Percentiles rank a stretch among this genome's conserved stretches.
Evolutionary conservation across 2,113 vertebrate genomes (phyloP).

Genomic region (Gadus macrocephalus): DNA sequence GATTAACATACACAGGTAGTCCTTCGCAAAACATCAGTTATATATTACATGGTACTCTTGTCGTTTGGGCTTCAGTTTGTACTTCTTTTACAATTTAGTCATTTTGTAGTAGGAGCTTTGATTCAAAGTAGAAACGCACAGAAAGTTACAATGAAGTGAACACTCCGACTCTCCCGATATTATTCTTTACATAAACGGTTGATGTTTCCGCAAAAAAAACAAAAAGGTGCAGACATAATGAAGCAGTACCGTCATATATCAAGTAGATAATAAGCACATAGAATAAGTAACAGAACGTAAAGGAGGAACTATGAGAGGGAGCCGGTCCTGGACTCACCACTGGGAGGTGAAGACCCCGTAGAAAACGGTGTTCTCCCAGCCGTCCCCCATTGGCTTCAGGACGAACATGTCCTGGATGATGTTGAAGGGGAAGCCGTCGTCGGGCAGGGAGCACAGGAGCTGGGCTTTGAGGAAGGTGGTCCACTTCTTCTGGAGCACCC

Average conservation of each 20-base stretch:
- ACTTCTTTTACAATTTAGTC: too few species aligned
- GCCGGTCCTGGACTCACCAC: constrained; percentile 73
- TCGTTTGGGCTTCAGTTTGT: too few species aligned
- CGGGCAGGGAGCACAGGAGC: constrained; percentile 86
- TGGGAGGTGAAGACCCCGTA: constrained; percentile 96
- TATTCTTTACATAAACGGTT: too few species aligned
- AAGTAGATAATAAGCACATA: too few species aligned
- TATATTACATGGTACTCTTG: too few species aligned
- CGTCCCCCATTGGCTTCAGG: constrained; percentile 78
- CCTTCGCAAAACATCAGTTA: too few species aligned
- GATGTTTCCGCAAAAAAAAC: too few species aligned
- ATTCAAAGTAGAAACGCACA: too few species aligned
- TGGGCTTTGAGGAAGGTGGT: constrained; percentile 96
- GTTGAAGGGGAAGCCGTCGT: constrained; percentile 94
- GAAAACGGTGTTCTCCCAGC: constrained; percentile 84
- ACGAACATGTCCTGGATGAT: constrained; percentile 95
- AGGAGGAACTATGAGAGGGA: not conserved
- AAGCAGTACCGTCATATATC: not conserved
- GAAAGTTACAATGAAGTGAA: too few species aligned
- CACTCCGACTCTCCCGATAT: too few species aligned
- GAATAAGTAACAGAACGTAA: not conserved
- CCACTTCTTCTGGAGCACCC: constrained; percentile 95
- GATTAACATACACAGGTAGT: too few species aligned
- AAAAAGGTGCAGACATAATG: not conserved
- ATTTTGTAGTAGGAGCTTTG: too few species aligned